Evolutionary conservation across 2,797 vertebrate genomes (phyloP).

Genomic region (Huso huso): DNA sequence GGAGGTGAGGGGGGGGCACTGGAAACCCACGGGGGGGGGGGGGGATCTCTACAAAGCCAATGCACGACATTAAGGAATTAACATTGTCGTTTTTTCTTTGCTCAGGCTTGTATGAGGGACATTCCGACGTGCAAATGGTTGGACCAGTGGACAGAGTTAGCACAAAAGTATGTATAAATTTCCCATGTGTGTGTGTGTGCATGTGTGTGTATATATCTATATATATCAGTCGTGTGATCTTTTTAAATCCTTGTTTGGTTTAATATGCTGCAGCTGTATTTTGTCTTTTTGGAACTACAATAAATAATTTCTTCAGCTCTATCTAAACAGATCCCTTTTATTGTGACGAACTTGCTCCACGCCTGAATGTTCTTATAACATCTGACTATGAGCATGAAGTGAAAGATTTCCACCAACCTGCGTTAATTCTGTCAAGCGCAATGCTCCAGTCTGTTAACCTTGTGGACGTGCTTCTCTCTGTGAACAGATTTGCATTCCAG

Average conservation of each 20-base stretch:
- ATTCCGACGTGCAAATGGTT: slow-evolving; percentile 96
- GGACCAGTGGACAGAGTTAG: slow-evolving; percentile 97
- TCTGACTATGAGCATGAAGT: too few relatives aligned
- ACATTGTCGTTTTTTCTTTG: too few relatives aligned
- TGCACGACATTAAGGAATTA: not conserved
- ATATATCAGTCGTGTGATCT: not conserved
- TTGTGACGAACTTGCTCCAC: too few relatives aligned
- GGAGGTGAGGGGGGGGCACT: slow-evolving; percentile 66
- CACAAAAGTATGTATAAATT: slow-evolving; percentile 77
- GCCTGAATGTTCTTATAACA: too few relatives aligned
- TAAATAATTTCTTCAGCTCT: too few relatives aligned
- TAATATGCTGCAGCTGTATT: too few relatives aligned
- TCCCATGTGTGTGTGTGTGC: slow-evolving; percentile 2
- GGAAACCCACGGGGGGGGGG: slow-evolving; percentile 1
- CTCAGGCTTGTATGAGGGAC: slow-evolving; percentile 95
- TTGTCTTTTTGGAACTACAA: too few relatives aligned
- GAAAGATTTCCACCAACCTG: too few relatives aligned
- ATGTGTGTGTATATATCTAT: too few relatives aligned
- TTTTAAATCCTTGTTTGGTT: not conserved
- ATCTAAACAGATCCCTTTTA: too few relatives aligned
- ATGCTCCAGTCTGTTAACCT: too few relatives aligned
- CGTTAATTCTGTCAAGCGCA: too few relatives aligned
- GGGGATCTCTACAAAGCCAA: not conserved
- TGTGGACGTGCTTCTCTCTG: not conserved
- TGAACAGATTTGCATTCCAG: slow-evolving; percentile 90